Evolutionary conservation across 2,113 vertebrate species (phyloP).

Genomic region (Salvator merianae): DNA sequence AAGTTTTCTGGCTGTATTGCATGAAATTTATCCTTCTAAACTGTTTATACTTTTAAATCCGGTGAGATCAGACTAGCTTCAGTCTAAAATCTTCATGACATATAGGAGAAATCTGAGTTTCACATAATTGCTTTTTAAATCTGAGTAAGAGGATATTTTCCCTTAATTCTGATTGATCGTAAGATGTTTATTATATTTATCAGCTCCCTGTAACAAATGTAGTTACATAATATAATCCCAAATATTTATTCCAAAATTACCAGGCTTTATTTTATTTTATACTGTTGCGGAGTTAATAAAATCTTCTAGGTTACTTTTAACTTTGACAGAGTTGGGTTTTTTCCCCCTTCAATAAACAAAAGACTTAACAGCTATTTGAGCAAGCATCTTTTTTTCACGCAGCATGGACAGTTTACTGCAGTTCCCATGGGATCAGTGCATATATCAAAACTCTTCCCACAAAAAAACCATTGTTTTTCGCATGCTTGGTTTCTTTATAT

Average conservation of each 20-base stretch:
- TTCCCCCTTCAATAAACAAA: conserved; percentile 53
- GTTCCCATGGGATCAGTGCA: conserved; percentile 72
- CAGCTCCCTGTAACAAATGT: not conserved
- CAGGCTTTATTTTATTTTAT: conserved; percentile 1
- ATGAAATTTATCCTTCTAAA: not conserved
- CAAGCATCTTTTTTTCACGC: conserved; percentile 72
- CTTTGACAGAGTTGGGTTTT: conserved; percentile 58
- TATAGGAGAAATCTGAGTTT: not conserved
- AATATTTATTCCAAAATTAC: not conserved
- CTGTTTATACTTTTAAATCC: not conserved
- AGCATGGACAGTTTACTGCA: conserved; percentile 56
- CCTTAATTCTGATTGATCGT: conserved; percentile 10
- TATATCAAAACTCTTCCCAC: conserved; percentile 65
- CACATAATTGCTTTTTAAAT: not conserved
- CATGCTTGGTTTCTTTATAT: conserved; percentile 33
- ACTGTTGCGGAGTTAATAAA: conserved; percentile 23
- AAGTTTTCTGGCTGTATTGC: not conserved
- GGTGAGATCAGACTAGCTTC: not conserved
- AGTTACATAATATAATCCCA: not conserved
- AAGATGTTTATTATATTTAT: not conserved
- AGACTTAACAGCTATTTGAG: conserved; percentile 74
- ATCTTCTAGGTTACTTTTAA: conserved; percentile 47
- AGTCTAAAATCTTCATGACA: not conserved
- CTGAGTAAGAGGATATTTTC: not conserved
- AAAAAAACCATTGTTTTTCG: conserved; percentile 67